Percentiles rank a stretch among this genome's conserved stretches.
Conservation (phyloP, 64 coral and sea anemone genomes). For the Catalaphyllia jardinei region DNA sequence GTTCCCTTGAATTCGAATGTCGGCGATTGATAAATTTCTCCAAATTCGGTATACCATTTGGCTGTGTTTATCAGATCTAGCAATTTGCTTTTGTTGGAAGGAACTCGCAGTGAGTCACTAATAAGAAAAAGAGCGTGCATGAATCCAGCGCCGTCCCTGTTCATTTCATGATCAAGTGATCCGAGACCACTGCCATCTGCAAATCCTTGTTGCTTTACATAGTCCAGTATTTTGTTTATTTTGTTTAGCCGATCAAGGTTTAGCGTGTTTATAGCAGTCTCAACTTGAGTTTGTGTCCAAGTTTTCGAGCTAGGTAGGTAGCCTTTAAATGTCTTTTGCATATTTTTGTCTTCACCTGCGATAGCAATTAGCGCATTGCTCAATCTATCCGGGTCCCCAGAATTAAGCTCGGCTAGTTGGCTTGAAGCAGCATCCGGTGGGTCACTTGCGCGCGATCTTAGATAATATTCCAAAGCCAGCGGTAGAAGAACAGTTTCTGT, state of each 20-base stretch:
- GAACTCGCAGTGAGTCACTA: not conserved
- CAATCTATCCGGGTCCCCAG: not conserved
- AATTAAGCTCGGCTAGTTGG: not conserved
- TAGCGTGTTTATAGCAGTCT: not conserved
- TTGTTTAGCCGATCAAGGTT: not conserved
- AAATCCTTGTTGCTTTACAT: conserved; percentile 63
- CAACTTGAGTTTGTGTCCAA: not conserved
- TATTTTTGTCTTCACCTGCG: not conserved
- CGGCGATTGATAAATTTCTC: conserved; percentile 55
- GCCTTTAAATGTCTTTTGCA: not conserved
- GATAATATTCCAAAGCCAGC: conserved; percentile 27
- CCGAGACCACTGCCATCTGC: conserved; percentile 53
- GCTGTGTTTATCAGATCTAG: conserved; percentile 43
- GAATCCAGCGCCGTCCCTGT: conserved; percentile 46
- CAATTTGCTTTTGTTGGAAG: not conserved
- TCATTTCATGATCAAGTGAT: conserved; percentile 58
- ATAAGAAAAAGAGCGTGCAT: conserved; percentile 61
- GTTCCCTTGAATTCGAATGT: conserved; percentile 58
- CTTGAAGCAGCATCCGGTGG: not conserved
- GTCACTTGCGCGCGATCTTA: not conserved
- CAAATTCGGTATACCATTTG: conserved; percentile 79
- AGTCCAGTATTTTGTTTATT: conserved; percentile 25
- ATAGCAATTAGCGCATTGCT: not conserved
- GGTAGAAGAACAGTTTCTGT: conserved; percentile 23
- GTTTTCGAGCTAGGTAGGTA: not conserved